phyloP scores from a whole-genome alignment of 2,113 vertebrate species.

The Chunga burmeisteri region DNA sequence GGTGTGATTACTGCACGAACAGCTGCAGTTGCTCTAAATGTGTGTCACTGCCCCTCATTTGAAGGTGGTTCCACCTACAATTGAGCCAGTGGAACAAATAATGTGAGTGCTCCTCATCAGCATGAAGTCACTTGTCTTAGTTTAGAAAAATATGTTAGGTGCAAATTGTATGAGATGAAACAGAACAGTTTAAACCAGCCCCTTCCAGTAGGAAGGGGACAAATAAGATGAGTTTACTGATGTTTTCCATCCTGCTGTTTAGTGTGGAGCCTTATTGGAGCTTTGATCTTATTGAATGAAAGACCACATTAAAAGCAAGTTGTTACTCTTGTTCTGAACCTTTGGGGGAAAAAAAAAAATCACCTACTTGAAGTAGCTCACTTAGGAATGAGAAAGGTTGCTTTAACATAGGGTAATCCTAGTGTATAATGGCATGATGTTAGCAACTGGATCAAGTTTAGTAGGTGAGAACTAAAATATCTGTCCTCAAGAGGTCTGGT shows the following conservation, averaged over 20 bases:
- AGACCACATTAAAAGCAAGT: neutral
- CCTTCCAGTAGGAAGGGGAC: neutral
- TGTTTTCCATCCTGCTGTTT: neutral
- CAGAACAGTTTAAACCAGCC: neutral
- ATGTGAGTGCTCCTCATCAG: neutral
- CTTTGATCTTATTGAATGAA: neutral
- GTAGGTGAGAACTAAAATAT: neutral
- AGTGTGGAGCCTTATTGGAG: neutral
- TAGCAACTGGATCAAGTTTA: neutral
- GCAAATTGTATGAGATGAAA: neutral
- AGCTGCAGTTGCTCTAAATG: neutral
- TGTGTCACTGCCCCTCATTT: neutral
- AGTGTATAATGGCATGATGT: rapidly evolving
- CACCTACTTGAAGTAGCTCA: neutral
- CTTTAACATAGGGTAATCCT: neutral
- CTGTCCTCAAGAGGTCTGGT: neutral
- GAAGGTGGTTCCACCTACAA: neutral
- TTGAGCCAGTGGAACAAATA: neutral
- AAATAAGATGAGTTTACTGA: neutral
- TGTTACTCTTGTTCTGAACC: neutral
- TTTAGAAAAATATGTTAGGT: neutral
- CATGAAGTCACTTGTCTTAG: neutral
- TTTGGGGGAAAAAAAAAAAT: neutral
- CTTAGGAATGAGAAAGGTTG: neutral
- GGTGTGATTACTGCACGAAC: neutral